These are phyloP conservation scores for Sturnira hondurensis DNA, from an alignment of 2,113 vertebrate species.

Conservation along the genomic window DNA sequence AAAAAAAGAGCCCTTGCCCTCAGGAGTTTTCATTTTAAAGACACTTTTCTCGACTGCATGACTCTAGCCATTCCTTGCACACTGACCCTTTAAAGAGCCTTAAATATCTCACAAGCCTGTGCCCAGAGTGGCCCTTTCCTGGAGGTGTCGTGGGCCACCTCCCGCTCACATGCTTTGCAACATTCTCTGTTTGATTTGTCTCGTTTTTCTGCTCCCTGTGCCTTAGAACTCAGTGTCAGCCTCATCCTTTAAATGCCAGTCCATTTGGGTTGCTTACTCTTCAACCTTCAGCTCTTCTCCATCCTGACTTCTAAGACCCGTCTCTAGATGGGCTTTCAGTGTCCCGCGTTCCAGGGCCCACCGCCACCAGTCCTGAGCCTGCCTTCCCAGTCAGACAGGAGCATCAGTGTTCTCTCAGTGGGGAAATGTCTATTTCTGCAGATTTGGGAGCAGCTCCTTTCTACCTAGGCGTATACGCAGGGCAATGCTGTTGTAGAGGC, in stretches of 20 bases:
- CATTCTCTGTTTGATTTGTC: neutral
- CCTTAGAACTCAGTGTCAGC: neutral
- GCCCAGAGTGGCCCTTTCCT: neutral
- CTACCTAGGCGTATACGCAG: accelerated
- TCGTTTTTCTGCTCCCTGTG: neutral
- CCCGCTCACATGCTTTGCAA: neutral
- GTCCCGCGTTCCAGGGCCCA: neutral
- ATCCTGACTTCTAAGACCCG: neutral
- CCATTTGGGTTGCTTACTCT: neutral
- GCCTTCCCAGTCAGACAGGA: neutral
- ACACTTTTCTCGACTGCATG: neutral
- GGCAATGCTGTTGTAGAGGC: neutral
- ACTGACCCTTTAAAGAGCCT: neutral
- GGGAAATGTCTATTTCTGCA: neutral
- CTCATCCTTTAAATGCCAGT: neutral
- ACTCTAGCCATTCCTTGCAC: neutral
- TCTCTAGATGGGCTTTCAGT: neutral
- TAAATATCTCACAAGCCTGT: neutral
- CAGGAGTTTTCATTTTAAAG: neutral
- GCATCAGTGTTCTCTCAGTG: neutral
- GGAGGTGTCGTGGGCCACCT: neutral
- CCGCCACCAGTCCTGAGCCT: neutral
- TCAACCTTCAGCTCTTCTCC: neutral
- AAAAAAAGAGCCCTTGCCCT: neutral
- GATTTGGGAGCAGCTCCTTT: neutral